Evolutionary conservation across 1,140 invertebrate species (phyloP), one percentile per base, ranked within the genome.

Genomic region (Dendrolimus kikuchii): DNA sequence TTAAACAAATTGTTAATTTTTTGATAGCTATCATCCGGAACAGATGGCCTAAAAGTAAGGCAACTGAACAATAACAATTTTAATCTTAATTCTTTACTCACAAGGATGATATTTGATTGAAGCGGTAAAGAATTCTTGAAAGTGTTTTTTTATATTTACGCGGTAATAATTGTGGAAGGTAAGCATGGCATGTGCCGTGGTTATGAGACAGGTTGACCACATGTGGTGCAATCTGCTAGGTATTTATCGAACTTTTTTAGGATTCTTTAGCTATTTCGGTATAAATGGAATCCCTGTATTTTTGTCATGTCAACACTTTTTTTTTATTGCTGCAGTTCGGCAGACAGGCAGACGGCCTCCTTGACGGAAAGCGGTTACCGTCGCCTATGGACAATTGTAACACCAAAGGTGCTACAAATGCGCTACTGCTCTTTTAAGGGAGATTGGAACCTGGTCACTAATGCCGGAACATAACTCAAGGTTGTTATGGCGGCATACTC

Each of bases 1-100:
- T 86, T 86, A 86, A 86, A 86, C 83, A 86, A 86, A 86, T 86
- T 86, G 81, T 84, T 84, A 84, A 86, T 86, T 86, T 82, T 80
- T 84, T 71, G 82, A 86, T 86, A 86, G 73, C 77, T 76, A 86
- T 83, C 81, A 76, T 80, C 79, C 75, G 81, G 74, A 78, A 84
- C 82, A 86, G 81, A 84, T 86, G 82, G 77, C 71, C 57, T 49
- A 50, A 62, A 56, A 62, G 60, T 23, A 37, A 64, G 55, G 57
- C 64, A 66, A 5, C 6, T 7, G 6, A 40, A 38, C 4, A 6
- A 7, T 58, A 10, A 9, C 10, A 10, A 67, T 61, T 60, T 54
- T 53, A 60, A 41, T 53, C 59, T 53, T 61, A 53, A 46, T 4
- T 5, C 1, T 5, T 38, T 46, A 6, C 7, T 4, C 2, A 10